phyloP scores from a whole-genome alignment of 1,140 invertebrate species.

The Dysdera silvatica region DNA sequence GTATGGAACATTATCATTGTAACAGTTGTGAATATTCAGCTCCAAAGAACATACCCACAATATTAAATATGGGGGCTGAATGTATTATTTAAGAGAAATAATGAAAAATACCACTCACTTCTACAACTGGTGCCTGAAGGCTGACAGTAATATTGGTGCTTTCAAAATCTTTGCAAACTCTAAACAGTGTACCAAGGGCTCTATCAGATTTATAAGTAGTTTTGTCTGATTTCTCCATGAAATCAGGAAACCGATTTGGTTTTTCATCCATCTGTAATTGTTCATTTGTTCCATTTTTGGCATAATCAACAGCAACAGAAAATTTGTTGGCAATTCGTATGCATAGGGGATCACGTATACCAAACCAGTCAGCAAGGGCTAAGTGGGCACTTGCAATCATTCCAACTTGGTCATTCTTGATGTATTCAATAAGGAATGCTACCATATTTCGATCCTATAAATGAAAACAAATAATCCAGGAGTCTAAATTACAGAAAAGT shows the following conservation, averaged over 20 bases:
- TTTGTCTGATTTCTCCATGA: conserved; percentile 34
- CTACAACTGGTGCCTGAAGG: neutral
- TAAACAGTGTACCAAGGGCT: conserved; percentile 25
- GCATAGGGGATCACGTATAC: conserved; percentile 34
- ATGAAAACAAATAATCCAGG: too few relatives aligned
- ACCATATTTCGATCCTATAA: conserved; percentile 13
- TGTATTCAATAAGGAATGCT: conserved; percentile 36
- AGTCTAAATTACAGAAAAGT: too few relatives aligned
- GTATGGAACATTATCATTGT: too few relatives aligned
- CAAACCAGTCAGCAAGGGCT: conserved; percentile 33
- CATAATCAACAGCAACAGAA: conserved; percentile 36
- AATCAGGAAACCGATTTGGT: conserved; percentile 35
- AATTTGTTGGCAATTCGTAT: conserved; percentile 34
- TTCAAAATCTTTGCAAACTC: conserved; percentile 13
- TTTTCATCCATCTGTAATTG: conserved; percentile 12
- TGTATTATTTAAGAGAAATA: too few relatives aligned
- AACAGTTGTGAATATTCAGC: too few relatives aligned
- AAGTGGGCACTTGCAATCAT: conserved; percentile 36
- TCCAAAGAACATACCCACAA: too few relatives aligned
- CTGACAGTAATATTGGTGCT: neutral
- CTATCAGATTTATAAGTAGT: conserved; percentile 23
- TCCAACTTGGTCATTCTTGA: conserved; percentile 38
- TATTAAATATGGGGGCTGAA: too few relatives aligned
- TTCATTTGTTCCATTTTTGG: conserved; percentile 34
- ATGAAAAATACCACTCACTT: too few relatives aligned